Base-by-base conservation (phyloP, 2,888 invertebrate genomes). In the Cheilosia soror region DNA sequence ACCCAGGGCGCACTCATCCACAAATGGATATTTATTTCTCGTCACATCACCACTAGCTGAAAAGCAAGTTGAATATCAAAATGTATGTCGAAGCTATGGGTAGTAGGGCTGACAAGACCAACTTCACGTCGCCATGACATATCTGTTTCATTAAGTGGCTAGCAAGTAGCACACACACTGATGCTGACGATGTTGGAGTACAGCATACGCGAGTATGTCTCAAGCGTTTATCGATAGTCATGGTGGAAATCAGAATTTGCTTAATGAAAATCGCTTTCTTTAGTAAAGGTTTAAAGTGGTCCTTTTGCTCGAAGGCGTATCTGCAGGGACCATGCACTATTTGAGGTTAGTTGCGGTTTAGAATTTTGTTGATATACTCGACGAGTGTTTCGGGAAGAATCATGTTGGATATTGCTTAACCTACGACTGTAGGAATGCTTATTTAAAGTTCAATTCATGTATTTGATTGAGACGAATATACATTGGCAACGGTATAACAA, bases 41-140 rank as follows among this genome's bases (percentile, higher is more conserved):
- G 37, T 37, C 37, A 11, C 37, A 11, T 11, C 37, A 44, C 72
- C 51, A 37, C 57, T 66, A 60, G 51, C 42, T 42, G 33, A 37
- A 37, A 31, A 44, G 53, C 72, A 66, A 72, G 51, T 66, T 51
- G 58, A 79, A 66, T 66, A 65, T 20, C 25, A 40, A 58, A 65
- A 57, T 78, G 51, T 49, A 62, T 78, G 57, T 71, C 62, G 58
- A 53, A 68, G 37, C 37, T 3, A 9, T 7, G 7, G 33, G 62
- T 47, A 9, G 33, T 20, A 37, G 13, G n/a, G n/a, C 13, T 49
- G 9, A n/a, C n/a, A n/a, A n/a, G n/a, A n/a, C n/a, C n/a, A 47
- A 27, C 11, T 5, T 4, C 1, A 40, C 13, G 11, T 27, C 9
- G 7, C 9, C 2, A 78, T 53, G 15, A 1, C 31, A 33, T 31